A percentile compares a stretch with the other conserved stretches of the same genome.
phyloP scores from a whole-genome alignment of 1,140 invertebrate genomes.

The Pissodes strobi region DNA sequence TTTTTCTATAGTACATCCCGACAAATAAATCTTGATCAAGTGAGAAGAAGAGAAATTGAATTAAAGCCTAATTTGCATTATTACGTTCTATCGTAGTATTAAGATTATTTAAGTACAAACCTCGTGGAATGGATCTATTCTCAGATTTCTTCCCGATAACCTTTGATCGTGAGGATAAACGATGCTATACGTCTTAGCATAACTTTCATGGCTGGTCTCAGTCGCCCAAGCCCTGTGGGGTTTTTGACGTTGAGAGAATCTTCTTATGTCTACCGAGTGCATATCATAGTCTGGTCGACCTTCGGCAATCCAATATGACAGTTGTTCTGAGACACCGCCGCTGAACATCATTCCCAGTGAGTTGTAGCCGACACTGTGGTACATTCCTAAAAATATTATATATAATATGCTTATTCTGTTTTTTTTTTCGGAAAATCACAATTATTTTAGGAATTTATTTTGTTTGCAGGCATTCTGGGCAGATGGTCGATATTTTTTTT shows the following conservation, averaged over 20 bases:
- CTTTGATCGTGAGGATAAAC: constrained; percentile 84
- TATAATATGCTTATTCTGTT: not conserved
- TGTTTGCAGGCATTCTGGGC: too few relatives aligned
- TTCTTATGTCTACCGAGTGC: constrained; percentile 82
- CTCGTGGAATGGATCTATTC: constrained; percentile 71
- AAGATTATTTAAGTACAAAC: too few relatives aligned
- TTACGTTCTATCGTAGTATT: too few relatives aligned
- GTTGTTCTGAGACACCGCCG: constrained; percentile 81
- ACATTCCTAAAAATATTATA: constrained; percentile 62
- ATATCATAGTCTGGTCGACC: constrained; percentile 83
- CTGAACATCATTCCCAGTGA: constrained; percentile 90
- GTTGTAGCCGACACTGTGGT: constrained; percentile 86
- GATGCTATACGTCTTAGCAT: constrained; percentile 84
- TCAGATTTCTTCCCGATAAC: constrained; percentile 77
- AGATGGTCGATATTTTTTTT: too few relatives aligned
- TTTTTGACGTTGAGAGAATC: constrained; percentile 73
- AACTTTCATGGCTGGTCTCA: constrained; percentile 84
- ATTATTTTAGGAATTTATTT: too few relatives aligned
- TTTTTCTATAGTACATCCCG: too few relatives aligned
- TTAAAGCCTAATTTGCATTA: too few relatives aligned
- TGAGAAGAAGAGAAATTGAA: too few relatives aligned
- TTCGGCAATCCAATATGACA: constrained; percentile 81
- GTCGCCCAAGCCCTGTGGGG: constrained; percentile 72
- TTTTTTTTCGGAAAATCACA: too few relatives aligned
- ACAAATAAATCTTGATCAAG: too few relatives aligned